Evolutionary conservation across 1,140 invertebrate genomes (phyloP).

Genomic region (Zaprionus inermis): DNA sequence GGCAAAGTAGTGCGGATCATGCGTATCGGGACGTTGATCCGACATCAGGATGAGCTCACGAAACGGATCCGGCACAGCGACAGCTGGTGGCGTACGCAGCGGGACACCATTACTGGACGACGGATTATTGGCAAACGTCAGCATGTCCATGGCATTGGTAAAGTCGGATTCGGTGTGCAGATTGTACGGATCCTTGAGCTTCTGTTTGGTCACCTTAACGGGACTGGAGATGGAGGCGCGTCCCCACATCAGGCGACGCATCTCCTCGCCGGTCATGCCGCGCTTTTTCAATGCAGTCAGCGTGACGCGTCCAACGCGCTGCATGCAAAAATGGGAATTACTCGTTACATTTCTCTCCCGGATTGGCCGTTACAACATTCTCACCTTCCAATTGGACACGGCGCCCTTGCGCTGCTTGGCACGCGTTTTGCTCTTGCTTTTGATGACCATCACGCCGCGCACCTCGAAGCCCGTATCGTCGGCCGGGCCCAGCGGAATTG

Average conservation of each 20-base stretch:
- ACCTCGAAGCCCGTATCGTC: slow-evolving; percentile 93
- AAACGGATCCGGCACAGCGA: slow-evolving; percentile 84
- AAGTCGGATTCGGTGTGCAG: slow-evolving; percentile 84
- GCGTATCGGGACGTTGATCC: slow-evolving; percentile 81
- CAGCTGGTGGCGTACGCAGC: slow-evolving; percentile 38
- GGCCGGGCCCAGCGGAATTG: slow-evolving; percentile 94
- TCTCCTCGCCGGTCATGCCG: slow-evolving; percentile 93
- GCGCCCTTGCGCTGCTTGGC: slow-evolving; percentile 98
- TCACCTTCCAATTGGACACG: slow-evolving; percentile 98
- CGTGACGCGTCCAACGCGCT: slow-evolving; percentile 95
- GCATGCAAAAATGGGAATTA: slow-evolving; percentile 44
- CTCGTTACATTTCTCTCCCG: not conserved
- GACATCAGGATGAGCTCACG: slow-evolving; percentile 85
- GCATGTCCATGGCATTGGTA: slow-evolving; percentile 91
- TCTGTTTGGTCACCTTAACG: slow-evolving; percentile 87
- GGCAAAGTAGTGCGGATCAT: slow-evolving; percentile 83
- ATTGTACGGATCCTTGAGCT: slow-evolving; percentile 80
- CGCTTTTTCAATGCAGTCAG: slow-evolving; percentile 92
- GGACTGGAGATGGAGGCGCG: slow-evolving; percentile 94
- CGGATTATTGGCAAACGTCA: slow-evolving; percentile 89
- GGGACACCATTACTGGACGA: slow-evolving; percentile 58
- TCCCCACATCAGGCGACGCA: slow-evolving; percentile 94
- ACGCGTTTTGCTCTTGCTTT: slow-evolving; percentile 97
- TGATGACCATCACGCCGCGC: slow-evolving; percentile 98
- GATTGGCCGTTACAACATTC: not conserved